A percentile compares a stretch with the other conserved stretches of the same genome.
phyloP scores from a whole-genome alignment of 2,888 invertebrate genomes.

The Eucera pruinosa region DNA sequence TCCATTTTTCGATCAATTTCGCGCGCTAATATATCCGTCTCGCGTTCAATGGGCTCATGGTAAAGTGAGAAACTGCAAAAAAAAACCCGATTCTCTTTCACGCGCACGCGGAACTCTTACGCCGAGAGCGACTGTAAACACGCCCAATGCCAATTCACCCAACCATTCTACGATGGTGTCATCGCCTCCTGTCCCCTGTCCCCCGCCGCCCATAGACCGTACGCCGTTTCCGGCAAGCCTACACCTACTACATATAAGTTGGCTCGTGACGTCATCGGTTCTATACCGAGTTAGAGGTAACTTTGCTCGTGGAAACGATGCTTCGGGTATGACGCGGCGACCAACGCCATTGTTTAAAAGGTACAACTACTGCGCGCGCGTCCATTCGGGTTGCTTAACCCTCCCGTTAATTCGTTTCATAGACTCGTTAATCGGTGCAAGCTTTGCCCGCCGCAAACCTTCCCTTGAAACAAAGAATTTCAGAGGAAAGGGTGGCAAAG shows the following conservation, averaged over 20 bases:
- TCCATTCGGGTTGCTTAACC: too few species aligned
- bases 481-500: too few species aligned
- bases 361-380: too few species aligned
- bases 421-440: too few species aligned
- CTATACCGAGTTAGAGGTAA: constrained; percentile 39
- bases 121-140: constrained; percentile 8
- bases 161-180: not conserved
- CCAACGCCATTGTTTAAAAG: constrained; percentile 1
- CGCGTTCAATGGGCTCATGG: too few species aligned
- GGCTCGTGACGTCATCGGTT: constrained; percentile 39
- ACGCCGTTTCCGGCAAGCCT: too few species aligned
- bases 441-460: too few species aligned
- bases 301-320: constrained; percentile 6
- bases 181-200: not conserved
- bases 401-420: too few species aligned
- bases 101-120: constrained; percentile 9
- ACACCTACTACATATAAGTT: constrained; percentile 5
- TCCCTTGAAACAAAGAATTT: too few species aligned
- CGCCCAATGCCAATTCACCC: constrained; percentile 4
- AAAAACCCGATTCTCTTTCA: constrained; percentile 16
- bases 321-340: not conserved
- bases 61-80: too few species aligned
- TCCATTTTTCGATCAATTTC: constrained; percentile 25
- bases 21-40: too few species aligned
- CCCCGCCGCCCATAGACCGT: too few species aligned